Conservation (phyloP, 2,888 invertebrate species). For the Drosophila peninsularis region DNA sequence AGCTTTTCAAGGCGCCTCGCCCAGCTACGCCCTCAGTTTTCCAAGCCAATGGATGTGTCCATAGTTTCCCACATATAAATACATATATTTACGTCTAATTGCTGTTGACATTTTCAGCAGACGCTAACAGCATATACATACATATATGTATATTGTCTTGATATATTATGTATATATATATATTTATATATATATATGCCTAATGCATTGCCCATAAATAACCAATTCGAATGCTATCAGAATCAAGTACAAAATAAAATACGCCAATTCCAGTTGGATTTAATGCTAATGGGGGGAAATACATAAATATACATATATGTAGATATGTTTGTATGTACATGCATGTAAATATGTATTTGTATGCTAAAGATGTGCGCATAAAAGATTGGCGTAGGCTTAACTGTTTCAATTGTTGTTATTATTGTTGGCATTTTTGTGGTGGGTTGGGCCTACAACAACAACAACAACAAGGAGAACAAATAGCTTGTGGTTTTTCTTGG, state of each 20-base stretch:
- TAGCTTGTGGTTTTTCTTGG: conserved; percentile 34
- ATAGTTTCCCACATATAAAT: conserved; percentile 17
- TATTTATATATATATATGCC: not conserved
- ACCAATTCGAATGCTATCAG: conserved; percentile 34
- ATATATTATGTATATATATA: not conserved
- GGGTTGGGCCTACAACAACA: conserved; percentile 36
- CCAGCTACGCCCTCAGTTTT: conserved; percentile 43
- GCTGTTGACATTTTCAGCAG: conserved; percentile 50
- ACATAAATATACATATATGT: conserved; percentile 1
- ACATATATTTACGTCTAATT: conserved; percentile 48
- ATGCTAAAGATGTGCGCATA: conserved; percentile 46
- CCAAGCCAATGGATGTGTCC: conserved; percentile 53
- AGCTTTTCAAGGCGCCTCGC: conserved; percentile 25
- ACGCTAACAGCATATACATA: conserved; percentile 3
- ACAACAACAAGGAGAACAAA: conserved; percentile 18
- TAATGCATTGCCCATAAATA: conserved; percentile 18
- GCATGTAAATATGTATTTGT: not conserved
- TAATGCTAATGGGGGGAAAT: conserved; percentile 20
- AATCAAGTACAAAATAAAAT: conserved; percentile 68
- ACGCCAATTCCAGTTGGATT: conserved; percentile 29
- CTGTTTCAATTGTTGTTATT: conserved; percentile 32
- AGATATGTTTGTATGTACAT: not conserved
- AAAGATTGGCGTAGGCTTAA: conserved; percentile 51
- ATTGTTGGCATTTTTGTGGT: conserved; percentile 45
- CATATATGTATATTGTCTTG: too few relatives aligned